phyloP scores from a whole-genome alignment of 1,140 invertebrate genomes.

The Hycleus cichorii region DNA sequence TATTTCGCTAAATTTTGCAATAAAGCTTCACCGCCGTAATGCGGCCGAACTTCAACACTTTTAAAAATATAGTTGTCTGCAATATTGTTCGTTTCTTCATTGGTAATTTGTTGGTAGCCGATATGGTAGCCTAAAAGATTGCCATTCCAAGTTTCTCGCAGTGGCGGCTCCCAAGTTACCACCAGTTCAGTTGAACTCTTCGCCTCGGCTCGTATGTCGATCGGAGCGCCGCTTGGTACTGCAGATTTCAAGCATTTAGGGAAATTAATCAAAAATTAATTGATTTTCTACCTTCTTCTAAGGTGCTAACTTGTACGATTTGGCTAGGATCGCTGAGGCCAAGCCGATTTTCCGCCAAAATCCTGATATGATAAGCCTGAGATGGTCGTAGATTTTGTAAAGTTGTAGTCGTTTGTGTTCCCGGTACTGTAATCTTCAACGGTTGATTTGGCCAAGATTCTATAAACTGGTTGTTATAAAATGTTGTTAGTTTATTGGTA shows the following conservation, averaged over 20 bases:
- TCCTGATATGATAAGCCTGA: conserved; percentile 81
- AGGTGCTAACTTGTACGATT: conserved; percentile 69
- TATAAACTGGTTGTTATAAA: conserved; percentile 37
- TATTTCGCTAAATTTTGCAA: conserved; percentile 71
- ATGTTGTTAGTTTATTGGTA: background rate
- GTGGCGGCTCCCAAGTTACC: conserved; percentile 84
- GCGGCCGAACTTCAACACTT: conserved; percentile 59
- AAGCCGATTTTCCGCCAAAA: conserved; percentile 81
- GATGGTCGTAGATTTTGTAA: conserved; percentile 77
- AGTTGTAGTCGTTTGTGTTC: conserved; percentile 66
- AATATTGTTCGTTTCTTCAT: conserved; percentile 38
- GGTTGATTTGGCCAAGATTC: conserved; percentile 68
- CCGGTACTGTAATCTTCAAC: conserved; percentile 69
- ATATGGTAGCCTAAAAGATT: conserved; percentile 89
- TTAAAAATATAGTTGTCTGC: conserved; percentile 58
- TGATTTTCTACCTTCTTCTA: conserved; percentile 58
- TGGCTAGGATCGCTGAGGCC: conserved; percentile 82
- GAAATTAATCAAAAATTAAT: background rate
- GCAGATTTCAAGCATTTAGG: background rate
- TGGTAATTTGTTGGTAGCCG: conserved; percentile 67
- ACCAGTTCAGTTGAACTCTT: conserved; percentile 83
- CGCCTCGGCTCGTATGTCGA: conserved; percentile 76
- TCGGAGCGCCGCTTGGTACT: conserved; percentile 82
- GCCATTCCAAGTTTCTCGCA: conserved; percentile 82
- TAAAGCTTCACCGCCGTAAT: conserved; percentile 57